phyloP scores from a whole-genome alignment of 1,140 invertebrate species.

The Rhysida immarginata region DNA sequence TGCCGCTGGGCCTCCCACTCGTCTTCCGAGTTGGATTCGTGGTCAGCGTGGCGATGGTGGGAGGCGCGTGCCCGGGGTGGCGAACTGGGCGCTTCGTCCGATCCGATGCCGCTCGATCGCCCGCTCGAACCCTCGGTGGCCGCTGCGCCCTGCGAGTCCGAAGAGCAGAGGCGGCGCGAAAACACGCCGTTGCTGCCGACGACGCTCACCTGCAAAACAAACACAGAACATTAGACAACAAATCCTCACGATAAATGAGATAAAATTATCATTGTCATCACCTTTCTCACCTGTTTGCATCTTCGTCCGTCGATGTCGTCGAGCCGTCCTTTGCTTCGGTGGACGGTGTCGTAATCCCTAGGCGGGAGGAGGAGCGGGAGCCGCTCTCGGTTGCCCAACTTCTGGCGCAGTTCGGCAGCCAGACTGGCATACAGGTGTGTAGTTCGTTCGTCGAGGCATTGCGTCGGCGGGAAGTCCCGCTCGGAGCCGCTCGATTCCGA shows the following conservation, averaged over 20 bases:
- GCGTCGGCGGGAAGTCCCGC: constrained; percentile 5
- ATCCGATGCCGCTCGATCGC: constrained; percentile 58
- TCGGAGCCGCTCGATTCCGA: constrained; percentile 13
- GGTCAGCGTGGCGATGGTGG: constrained; percentile 9
- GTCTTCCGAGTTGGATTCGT: constrained; percentile 17
- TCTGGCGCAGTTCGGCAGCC: constrained; percentile 74
- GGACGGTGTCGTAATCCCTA: constrained; percentile 68
- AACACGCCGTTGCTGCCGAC: constrained; percentile 1
- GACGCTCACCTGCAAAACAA: constrained; percentile 13
- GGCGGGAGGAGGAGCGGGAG: constrained; percentile 70
- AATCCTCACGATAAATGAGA: no score
- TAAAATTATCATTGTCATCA: no score
- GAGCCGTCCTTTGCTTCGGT: constrained; percentile 56
- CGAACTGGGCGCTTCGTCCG: constrained; percentile 61
- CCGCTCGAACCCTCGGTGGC: constrained; percentile 22
- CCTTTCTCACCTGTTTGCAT: constrained; percentile 28
- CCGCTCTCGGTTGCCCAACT: constrained; percentile 43
- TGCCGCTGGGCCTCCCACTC: constrained; percentile 14
- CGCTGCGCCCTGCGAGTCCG: background rate
- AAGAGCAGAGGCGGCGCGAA: background rate
- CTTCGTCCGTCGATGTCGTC: constrained; percentile 54
- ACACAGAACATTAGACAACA: no score
- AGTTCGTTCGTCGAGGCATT: constrained; percentile 35
- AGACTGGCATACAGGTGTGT: constrained; percentile 72
- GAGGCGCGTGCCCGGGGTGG: constrained; percentile 24